A percentile compares a stretch with the other conserved stretches of the same genome.
phyloP scores from a whole-genome alignment of 2,888 invertebrate genomes.

The Hemaris fuciformis region DNA sequence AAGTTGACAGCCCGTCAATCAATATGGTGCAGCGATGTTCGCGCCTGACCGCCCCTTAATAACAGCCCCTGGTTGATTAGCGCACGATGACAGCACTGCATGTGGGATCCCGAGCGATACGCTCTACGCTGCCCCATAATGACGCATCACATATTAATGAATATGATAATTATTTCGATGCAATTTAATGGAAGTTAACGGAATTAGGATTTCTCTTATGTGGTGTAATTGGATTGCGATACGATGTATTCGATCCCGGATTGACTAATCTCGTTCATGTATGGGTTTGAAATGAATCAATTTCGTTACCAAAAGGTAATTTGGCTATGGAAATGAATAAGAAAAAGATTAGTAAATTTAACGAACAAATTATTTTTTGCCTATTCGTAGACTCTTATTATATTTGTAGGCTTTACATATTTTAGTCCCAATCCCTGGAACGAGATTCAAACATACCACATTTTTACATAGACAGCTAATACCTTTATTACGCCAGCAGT shows the following conservation, averaged over 20 bases:
- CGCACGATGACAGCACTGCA: constrained; percentile 42
- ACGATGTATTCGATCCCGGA: not conserved
- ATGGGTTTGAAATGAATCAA: too few species aligned
- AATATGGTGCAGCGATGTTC: constrained; percentile 32
- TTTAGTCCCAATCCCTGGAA: too few species aligned
- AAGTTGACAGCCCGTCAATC: constrained; percentile 41
- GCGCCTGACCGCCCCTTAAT: constrained; percentile 7
- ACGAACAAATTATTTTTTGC: too few species aligned
- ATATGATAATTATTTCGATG: constrained; percentile 34
- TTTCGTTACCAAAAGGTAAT: too few species aligned
- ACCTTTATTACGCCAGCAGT: not conserved
- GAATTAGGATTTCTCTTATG: not conserved
- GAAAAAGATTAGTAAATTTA: too few species aligned
- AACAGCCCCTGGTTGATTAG: constrained; percentile 39
- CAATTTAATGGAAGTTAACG: constrained; percentile 32
- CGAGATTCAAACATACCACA: too few species aligned
- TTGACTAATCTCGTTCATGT: not conserved
- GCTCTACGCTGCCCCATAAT: constrained; percentile 13
- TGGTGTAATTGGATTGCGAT: not conserved
- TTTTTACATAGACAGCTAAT: not conserved
- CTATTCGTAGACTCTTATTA: too few species aligned
- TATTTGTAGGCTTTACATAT: too few species aligned
- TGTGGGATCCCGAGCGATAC: constrained; percentile 15
- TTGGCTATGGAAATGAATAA: too few species aligned
- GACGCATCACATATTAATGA: constrained; percentile 28